phyloP scores from a whole-genome alignment of 2,797 vertebrate species.

The Hippocampus kuda region DNA sequence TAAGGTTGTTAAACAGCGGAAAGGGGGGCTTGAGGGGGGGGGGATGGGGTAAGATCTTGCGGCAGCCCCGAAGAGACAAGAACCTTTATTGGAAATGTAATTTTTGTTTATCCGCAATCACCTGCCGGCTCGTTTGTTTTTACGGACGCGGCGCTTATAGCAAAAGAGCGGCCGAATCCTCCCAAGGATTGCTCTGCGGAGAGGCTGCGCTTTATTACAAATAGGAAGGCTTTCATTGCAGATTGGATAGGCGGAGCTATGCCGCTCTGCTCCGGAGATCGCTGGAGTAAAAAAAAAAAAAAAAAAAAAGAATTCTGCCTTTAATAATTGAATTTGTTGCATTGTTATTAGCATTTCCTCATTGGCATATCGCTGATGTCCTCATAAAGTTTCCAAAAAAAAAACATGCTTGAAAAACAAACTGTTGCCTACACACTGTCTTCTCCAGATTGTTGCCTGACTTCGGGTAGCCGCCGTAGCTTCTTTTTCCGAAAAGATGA shows the following conservation, averaged over 20 bases:
- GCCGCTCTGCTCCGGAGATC: constrained; percentile 8
- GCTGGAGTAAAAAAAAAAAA: neutral
- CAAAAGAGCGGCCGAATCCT: constrained; percentile 39
- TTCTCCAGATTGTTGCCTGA: neutral
- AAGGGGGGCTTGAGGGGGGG: constrained; percentile 57
- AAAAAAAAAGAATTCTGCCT: neutral
- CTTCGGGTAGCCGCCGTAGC: too few species aligned
- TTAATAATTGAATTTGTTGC: neutral
- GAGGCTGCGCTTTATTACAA: constrained; percentile 67
- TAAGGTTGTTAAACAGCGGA: constrained; percentile 67
- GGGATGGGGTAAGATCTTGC: constrained; percentile 34
- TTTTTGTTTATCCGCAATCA: constrained; percentile 76
- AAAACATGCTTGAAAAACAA: neutral
- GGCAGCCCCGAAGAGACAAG: constrained; percentile 48
- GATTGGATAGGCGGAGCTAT: constrained; percentile 55
- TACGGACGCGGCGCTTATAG: constrained; percentile 58
- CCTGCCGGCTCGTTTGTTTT: constrained; percentile 70
- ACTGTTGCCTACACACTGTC: neutral
- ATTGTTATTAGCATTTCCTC: neutral
- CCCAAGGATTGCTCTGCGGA: constrained; percentile 63
- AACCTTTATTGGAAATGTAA: constrained; percentile 76
- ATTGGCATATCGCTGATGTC: neutral
- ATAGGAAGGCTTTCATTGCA: constrained; percentile 69
- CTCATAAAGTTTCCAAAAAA: too few species aligned
- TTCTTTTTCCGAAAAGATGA: too few species aligned